Percentiles rank a stretch among this genome's conserved stretches.
Conservation (phyloP, 1,140 invertebrate species). For the Drosophila virilis region DNA sequence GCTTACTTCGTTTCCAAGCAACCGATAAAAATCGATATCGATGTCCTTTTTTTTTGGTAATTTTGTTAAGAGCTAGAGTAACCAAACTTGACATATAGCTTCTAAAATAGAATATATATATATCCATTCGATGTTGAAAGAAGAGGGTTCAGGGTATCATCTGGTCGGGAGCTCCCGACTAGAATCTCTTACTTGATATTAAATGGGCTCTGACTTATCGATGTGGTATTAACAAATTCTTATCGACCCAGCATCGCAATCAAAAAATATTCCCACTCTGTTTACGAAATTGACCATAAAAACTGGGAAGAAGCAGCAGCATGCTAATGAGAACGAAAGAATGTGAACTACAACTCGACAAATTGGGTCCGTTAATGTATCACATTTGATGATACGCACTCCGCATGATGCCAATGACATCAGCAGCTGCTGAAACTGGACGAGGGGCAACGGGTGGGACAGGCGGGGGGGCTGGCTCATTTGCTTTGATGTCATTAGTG, state of each 20-base stretch:
- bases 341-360: slow-evolving; percentile 27
- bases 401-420: slow-evolving; percentile 63
- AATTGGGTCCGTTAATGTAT: slow-evolving; percentile 38
- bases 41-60: too few relatives aligned
- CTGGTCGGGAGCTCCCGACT: too few relatives aligned
- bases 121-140: too few relatives aligned
- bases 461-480: background rate
- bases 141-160: too few relatives aligned
- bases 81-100: too few relatives aligned
- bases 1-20: too few relatives aligned
- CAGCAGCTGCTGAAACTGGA: slow-evolving; percentile 36
- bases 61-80: too few relatives aligned
- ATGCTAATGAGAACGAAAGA: background rate
- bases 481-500: slow-evolving; percentile 66
- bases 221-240: too few relatives aligned
- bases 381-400: slow-evolving; percentile 55
- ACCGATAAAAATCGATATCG: too few relatives aligned
- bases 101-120: too few relatives aligned
- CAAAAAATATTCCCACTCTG: slow-evolving; percentile 1
- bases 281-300: slow-evolving; percentile 5
- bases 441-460: background rate
- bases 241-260: slow-evolving; percentile 9
- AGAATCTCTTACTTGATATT: too few relatives aligned
- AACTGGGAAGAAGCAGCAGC: background rate
- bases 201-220: too few relatives aligned